Conservation (phyloP, 1,140 invertebrate species). For the Lepidurus apus region DNA sequence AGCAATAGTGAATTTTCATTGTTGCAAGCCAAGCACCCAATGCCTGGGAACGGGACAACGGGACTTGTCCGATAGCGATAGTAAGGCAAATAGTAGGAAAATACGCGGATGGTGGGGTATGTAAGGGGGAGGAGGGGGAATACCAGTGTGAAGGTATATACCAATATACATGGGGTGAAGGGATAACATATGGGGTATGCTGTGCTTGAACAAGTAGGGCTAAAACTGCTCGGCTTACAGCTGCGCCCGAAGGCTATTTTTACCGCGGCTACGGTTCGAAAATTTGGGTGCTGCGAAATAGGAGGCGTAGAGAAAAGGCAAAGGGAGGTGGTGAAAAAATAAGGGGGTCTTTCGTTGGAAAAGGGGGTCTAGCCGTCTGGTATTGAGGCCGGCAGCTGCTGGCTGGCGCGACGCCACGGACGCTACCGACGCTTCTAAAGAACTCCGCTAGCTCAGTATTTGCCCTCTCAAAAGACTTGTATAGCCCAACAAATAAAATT, state of each 20-base stretch:
- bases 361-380: slow-evolving; percentile 12
- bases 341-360: slow-evolving; percentile 8
- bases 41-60: neutral
- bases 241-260: slow-evolving; percentile 19
- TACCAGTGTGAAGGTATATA: neutral
- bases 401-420: slow-evolving; percentile 1
- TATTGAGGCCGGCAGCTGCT: slow-evolving; percentile 10
- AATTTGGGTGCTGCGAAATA: slow-evolving; percentile 26
- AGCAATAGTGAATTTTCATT: neutral
- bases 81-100: neutral
- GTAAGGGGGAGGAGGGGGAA: neutral
- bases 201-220: slow-evolving; percentile 34
- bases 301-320: slow-evolving; percentile 28
- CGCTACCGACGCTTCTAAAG: neutral
- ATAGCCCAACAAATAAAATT: neutral
- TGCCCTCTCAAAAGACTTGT: neutral
- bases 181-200: slow-evolving; percentile 30
- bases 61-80: neutral
- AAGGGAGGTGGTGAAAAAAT: slow-evolving; percentile 28
- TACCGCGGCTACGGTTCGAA: neutral
- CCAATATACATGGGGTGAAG: neutral
- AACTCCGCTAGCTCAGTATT: neutral
- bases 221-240: slow-evolving; percentile 32
- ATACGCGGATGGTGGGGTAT: neutral
- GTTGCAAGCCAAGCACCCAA: neutral